Evolutionary conservation across 2,888 invertebrate species (phyloP), one percentile per base, ranked within the genome.

Genomic region (Callyntrura guangdongensis): DNA sequence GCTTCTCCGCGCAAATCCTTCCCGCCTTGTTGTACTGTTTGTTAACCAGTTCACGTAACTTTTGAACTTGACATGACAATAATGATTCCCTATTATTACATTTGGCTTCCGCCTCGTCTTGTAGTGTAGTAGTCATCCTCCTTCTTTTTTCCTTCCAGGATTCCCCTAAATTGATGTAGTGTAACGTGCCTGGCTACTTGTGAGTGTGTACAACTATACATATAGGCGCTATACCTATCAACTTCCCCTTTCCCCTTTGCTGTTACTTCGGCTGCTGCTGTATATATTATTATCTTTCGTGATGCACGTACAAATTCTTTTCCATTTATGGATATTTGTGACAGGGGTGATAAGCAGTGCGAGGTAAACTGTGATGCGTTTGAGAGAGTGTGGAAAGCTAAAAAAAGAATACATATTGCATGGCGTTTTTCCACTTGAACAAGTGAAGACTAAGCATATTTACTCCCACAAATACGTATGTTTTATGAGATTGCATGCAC

Each of bases 51-150:
- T 90, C 90, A 90, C 86, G 81, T 90, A 90, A 81, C 85, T 56
- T 86, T 85, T 85, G 81, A 74, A 90, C 90, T 82, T 90, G 86
- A 85, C 90, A 86, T 90, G 90, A 86, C 86, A 82, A 86, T 90
- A 90, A 90, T 86, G 86, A 90, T 86, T 82, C 59, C 56, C 79
- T 64, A 25, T 86, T 86, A 86, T 86, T 86, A 86, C 77, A 86
- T 86, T 77, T 56, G 49, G 27, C 79, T 74, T 45, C 61, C 25
- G 56, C 59, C 27, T 49, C 12, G 4, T 74, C 49, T 49, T 17
- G 17, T 49, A 9, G 47, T 27, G 45, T 14, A 45, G 0, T 6
- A 25, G 22, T 11, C 85, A 14, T 25, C 72, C 45, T 36, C 85
- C 47, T 11, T 14, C 69, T 47, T 27, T 77, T 64, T 17, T 59